Evolutionary conservation across 2,888 invertebrate species (phyloP).

Genomic region (Acleris emargana): DNA sequence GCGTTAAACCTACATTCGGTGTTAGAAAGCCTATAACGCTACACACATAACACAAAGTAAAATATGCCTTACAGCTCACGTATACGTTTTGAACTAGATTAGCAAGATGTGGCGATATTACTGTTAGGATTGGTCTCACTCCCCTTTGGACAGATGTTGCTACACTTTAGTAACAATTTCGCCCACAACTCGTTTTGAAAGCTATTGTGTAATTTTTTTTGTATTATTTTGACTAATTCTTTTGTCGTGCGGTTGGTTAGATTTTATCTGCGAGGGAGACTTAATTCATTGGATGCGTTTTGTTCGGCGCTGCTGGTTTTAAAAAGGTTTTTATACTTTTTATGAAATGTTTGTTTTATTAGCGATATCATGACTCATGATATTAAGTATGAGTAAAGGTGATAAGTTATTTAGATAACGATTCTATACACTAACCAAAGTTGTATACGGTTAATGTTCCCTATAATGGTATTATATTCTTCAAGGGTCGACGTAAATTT

Average conservation of each 20-base stretch:
- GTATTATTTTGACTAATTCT: constrained; percentile 80
- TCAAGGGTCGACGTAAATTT: too few relatives aligned
- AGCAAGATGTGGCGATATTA: constrained; percentile 1
- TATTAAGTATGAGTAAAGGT: constrained; percentile 11
- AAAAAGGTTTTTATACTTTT: constrained; percentile 44
- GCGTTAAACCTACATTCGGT: constrained; percentile 68
- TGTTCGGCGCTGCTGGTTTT: constrained; percentile 69
- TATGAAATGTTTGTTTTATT: constrained; percentile 50
- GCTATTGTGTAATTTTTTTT: constrained; percentile 75
- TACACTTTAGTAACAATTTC: constrained; percentile 82
- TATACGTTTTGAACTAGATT: constrained; percentile 38
- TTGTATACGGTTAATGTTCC: too few relatives aligned
- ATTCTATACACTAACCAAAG: background rate
- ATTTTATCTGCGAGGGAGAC: constrained; percentile 70
- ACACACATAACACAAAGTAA: constrained; percentile 11
- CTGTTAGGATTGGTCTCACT: constrained; percentile 40
- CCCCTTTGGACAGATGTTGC: constrained; percentile 82
- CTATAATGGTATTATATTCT: too few relatives aligned
- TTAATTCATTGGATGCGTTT: constrained; percentile 69
- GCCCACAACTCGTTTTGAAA: constrained; percentile 75
- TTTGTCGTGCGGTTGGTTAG: constrained; percentile 81
- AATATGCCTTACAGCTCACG: constrained; percentile 10
- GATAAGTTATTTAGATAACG: background rate
- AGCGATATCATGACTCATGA: constrained; percentile 49
- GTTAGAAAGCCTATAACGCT: constrained; percentile 43